Base-by-base conservation (phyloP, 2,113 vertebrate genomes). In the Antigone vipio region DNA sequence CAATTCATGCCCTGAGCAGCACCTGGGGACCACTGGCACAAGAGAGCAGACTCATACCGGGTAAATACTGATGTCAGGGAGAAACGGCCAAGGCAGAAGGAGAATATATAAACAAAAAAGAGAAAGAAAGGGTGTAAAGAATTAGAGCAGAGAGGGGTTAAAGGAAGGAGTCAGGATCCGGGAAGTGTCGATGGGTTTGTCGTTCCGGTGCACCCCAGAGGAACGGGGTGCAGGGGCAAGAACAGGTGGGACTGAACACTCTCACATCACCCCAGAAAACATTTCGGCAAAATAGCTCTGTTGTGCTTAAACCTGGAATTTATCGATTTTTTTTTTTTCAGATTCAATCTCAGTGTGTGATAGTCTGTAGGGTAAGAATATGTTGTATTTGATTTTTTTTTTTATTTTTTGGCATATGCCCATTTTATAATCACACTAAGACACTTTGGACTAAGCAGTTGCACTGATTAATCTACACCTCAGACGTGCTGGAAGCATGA, bases 391-490 rank as follows among this genome's bases (percentile, higher is more conserved):
- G 68, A 80, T 29, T 12, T 93, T 84, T 29, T 13, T 93, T 84
- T 82, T 91, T 68, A 50, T 88, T 89, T 96, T 97, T 95, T 93
- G 88, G 52, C 55, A 44, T 77, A 80, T 90, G 69, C 52, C 74
- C n/a, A 55, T 97, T 96, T 92, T 74, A 80, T 93, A 97, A 95
- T 95, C 96, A 77, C 72, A 85, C 93, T 78, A 97, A 91, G 79
- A 85, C 75, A 64, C 85, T 97, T 80, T 79, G 68, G 85, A 93
- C 84, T 92, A 94, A 97, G 90, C 88, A 63, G 72, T 64, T 95
- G 55, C 72, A 34, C 94, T 98, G 97, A 98, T 98, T 98, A 98
- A 96, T 97, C 97, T 86, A 95, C 90, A 96, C 56, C 95, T 96
- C 95, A 74, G 78, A 95, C 92, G 72, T 89, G 91, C 94, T 92